Conservation (phyloP, 2,113 vertebrate species). For the Suricata suricatta region DNA sequence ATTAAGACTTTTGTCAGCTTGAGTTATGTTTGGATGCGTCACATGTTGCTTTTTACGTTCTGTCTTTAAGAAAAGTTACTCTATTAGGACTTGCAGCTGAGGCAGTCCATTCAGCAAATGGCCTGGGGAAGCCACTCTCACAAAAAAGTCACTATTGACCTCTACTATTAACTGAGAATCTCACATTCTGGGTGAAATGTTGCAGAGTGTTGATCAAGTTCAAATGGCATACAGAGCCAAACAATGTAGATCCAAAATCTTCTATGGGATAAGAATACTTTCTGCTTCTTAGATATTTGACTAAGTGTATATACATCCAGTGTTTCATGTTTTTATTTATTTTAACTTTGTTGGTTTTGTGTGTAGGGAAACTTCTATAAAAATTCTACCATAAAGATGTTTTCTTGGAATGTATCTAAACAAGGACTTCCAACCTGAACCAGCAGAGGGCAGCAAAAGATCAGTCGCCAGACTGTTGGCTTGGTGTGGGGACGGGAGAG, state of each 20-base stretch:
- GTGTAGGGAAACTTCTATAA: neutral
- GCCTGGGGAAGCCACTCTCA: neutral
- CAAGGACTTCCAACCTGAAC: neutral
- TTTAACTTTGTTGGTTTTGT: neutral
- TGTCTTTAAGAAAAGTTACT: neutral
- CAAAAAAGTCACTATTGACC: neutral
- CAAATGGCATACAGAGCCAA: neutral
- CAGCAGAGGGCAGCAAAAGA: slow-evolving; percentile 38
- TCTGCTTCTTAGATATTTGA: neutral
- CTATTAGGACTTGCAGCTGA: neutral
- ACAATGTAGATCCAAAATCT: neutral
- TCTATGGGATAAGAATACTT: neutral
- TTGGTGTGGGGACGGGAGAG: neutral
- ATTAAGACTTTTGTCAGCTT: neutral
- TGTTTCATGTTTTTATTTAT: neutral
- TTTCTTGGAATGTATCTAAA: neutral
- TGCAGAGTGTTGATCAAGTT: neutral
- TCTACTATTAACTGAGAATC: neutral
- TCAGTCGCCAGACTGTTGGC: neutral
- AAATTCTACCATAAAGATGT: neutral
- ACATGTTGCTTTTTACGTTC: neutral
- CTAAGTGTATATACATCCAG: neutral
- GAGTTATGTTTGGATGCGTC: neutral
- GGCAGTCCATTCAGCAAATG: neutral
- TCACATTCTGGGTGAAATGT: neutral